These are phyloP conservation scores for Seladonia tumulorum DNA, from an alignment of 2,888 invertebrate genomes.

Conservation along the genomic window DNA sequence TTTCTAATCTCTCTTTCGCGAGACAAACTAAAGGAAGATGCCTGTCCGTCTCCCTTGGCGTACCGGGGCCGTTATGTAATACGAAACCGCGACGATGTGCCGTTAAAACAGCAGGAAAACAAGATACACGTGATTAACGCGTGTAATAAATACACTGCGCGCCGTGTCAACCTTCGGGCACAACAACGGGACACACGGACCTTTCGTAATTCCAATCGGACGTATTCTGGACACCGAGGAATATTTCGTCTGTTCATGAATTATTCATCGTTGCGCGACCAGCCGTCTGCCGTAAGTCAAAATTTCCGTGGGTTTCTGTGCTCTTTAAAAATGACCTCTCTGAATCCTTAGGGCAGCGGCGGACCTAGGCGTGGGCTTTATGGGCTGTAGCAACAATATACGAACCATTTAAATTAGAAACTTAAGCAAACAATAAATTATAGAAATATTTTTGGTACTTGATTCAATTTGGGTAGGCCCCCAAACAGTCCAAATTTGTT, in stretches of 20 bases:
- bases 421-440: no score
- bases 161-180: not conserved
- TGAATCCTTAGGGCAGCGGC: not conserved
- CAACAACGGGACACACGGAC: not conserved
- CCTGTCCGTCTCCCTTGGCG: constrained; percentile 24
- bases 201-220: not conserved
- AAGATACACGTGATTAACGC: constrained; percentile 6
- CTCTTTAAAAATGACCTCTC: not conserved
- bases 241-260: not conserved
- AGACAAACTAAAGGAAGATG: constrained; percentile 14
- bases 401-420: no score
- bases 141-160: constrained; percentile 1
- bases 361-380: no score
- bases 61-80: constrained; percentile 31
- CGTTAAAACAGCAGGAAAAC: constrained; percentile 21
- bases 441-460: no score
- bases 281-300: not conserved
- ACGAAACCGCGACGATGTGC: constrained; percentile 1
- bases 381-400: no score
- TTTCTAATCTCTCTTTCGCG: constrained; percentile 34
- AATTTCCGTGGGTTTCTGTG: not conserved
- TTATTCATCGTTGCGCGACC: not conserved
- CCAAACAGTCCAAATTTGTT: no score
- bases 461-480: no score
- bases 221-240: not conserved